Percentiles rank a stretch among this genome's conserved stretches.
phyloP scores from a whole-genome alignment of 2,888 invertebrate genomes.

The Acanthacorydalis orientalis region DNA sequence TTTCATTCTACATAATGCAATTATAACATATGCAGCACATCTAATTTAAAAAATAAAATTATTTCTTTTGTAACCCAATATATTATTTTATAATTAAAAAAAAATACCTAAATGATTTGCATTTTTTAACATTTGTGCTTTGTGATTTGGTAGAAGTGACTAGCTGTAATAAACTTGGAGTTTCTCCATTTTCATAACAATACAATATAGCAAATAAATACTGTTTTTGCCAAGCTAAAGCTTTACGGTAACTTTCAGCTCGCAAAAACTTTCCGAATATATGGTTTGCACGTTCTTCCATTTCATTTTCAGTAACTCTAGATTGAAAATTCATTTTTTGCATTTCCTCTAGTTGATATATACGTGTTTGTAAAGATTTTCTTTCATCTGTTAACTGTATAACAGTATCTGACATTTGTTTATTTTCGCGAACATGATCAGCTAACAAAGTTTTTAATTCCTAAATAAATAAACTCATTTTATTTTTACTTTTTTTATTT shows the following conservation, averaged over 20 bases:
- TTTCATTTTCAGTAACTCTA: slow-evolving; percentile 1
- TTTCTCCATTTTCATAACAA: slow-evolving; percentile 1
- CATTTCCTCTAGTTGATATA: slow-evolving; percentile 27
- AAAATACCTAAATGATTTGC: slow-evolving; percentile 22
- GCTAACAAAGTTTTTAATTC: slow-evolving; percentile 32
- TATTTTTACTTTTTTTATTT: background rate
- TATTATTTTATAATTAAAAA: background rate
- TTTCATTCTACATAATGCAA: slow-evolving; percentile 47
- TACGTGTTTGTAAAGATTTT: slow-evolving; percentile 27
- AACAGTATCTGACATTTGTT: slow-evolving; percentile 28
- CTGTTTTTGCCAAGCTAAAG: slow-evolving; percentile 78
- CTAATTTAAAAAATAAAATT: slow-evolving; percentile 21
- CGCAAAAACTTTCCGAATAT: slow-evolving; percentile 53
- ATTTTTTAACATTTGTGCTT: slow-evolving; percentile 10
- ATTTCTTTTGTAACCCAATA: slow-evolving; percentile 15
- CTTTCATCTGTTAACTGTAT: slow-evolving; percentile 28
- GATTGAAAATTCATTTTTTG: slow-evolving; percentile 6
- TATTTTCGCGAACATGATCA: slow-evolving; percentile 33
- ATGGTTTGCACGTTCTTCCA: slow-evolving; percentile 4
- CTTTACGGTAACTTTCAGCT: slow-evolving; percentile 72
- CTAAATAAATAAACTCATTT: slow-evolving; percentile 13
- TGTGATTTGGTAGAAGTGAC: background rate
- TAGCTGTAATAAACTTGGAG: background rate
- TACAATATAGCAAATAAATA: slow-evolving; percentile 56
- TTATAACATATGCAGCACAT: slow-evolving; percentile 34